Base-by-base conservation (phyloP, 2,888 invertebrate genomes). In the Leptogaster cylindrica region DNA sequence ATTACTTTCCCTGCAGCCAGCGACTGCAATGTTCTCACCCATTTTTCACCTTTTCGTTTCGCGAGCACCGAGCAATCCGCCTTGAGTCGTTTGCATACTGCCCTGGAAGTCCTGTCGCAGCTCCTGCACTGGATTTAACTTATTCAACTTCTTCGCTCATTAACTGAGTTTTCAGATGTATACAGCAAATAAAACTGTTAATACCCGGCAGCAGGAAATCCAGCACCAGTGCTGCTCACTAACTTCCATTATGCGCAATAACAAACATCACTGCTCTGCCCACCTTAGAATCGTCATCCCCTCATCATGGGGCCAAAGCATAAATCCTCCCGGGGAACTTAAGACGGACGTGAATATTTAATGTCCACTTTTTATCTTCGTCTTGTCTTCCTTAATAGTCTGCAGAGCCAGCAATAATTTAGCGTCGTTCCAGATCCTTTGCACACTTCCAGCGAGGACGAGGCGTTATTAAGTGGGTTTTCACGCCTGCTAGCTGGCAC, bases 341-440 rank as follows among this genome's bases (percentile, higher is more conserved):
- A 55, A 55, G 55, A 55, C 23, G 55, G 36, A 36, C 55, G 55
- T 55, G 55, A 55, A 55, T 55, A 36, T 55, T 55, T 55, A 55
- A 55, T 23, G 55, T 36, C 23, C 16, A 55, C 36, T 55, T 39
- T n/a, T 55, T 55, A 39, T 36, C 23, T 55, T n/a, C n/a, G n/a
- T n/a, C n/a, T n/a, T n/a, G n/a, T n/a, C n/a, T n/a, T n/a, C n/a
- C n/a, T n/a, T n/a, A n/a, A n/a, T n/a, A n/a, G n/a, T n/a, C n/a
- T n/a, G n/a, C n/a, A n/a, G n/a, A n/a, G n/a, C n/a, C n/a, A n/a
- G n/a, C n/a, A n/a, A n/a, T n/a, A n/a, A n/a, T n/a, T n/a, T n/a
- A n/a, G n/a, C n/a, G n/a, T n/a, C n/a, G n/a, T n/a, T n/a, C n/a
- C n/a, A n/a, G n/a, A n/a, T n/a, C n/a, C n/a, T n/a, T n/a, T 55